Conservation (phyloP, 1,140 invertebrate genomes). For the Sipha flava region DNA sequence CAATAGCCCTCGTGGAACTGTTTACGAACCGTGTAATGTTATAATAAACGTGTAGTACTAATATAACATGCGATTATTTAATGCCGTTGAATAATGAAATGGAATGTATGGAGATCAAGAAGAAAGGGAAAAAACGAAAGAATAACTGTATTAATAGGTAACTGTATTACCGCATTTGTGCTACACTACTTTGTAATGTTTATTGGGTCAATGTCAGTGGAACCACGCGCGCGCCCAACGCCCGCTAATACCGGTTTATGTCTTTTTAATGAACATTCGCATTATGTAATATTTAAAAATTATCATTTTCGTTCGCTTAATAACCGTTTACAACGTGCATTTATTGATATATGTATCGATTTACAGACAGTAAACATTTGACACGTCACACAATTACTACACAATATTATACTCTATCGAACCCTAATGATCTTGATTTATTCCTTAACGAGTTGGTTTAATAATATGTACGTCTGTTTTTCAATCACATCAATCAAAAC, state of each 20-base stretch:
- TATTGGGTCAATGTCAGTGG: constrained; percentile 10
- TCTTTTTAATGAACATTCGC: constrained; percentile 9
- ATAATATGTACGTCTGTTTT: background rate
- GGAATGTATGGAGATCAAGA: background rate
- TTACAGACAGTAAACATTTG: background rate
- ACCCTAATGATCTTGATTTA: background rate
- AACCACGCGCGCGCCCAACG: constrained; percentile 4
- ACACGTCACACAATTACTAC: no score
- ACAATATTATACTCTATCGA: background rate
- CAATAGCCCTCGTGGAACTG: background rate
- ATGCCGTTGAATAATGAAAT: background rate
- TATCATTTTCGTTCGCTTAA: background rate
- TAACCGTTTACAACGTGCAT: background rate
- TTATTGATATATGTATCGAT: no score
- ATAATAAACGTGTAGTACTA: background rate
- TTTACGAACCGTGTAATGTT: background rate
- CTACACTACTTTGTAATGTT: no score
- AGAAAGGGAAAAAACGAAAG: background rate
- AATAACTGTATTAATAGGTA: background rate
- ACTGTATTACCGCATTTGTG: background rate
- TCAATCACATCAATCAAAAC: background rate
- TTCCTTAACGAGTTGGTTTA: no score
- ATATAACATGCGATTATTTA: background rate
- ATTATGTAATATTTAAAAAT: constrained; percentile 1
- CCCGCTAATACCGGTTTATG: background rate